These are phyloP conservation scores for Nettapus auritus DNA, from an alignment of 2,113 vertebrate species.

Conservation along the genomic window DNA sequence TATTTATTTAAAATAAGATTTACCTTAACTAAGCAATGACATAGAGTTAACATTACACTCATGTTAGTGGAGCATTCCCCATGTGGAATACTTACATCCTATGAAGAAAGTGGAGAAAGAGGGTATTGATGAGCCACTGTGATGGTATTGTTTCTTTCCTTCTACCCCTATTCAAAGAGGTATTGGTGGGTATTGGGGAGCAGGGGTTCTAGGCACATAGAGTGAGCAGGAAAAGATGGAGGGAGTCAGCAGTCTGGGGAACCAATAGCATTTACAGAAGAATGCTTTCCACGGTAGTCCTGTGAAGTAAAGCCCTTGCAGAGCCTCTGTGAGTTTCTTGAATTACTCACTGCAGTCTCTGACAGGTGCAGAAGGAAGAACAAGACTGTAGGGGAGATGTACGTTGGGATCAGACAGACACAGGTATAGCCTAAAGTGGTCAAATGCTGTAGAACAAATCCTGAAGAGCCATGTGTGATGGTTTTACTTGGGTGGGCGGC, in stretches of 20 bases:
- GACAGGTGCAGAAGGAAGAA: neutral
- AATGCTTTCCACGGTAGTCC: accelerated
- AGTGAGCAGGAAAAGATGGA: neutral
- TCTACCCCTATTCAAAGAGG: neutral
- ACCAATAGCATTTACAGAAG: neutral
- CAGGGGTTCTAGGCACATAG: accelerated
- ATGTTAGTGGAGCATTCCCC: neutral
- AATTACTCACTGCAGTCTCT: neutral
- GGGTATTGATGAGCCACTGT: accelerated
- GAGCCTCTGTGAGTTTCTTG: neutral
- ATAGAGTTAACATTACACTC: neutral
- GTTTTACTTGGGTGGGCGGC: too few species aligned
- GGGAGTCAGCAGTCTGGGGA: neutral
- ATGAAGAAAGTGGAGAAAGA: neutral
- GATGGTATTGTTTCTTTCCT: neutral
- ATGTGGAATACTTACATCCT: accelerated
- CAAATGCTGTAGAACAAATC: neutral
- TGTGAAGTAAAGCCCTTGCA: accelerated
- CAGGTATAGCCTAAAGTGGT: neutral
- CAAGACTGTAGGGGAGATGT: neutral
- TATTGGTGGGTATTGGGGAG: accelerated
- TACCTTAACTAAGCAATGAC: neutral
- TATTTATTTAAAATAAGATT: neutral
- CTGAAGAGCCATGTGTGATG: neutral
- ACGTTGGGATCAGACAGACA: neutral